Conservation (phyloP, 2,888 invertebrate genomes). For the Luperina testacea region DNA sequence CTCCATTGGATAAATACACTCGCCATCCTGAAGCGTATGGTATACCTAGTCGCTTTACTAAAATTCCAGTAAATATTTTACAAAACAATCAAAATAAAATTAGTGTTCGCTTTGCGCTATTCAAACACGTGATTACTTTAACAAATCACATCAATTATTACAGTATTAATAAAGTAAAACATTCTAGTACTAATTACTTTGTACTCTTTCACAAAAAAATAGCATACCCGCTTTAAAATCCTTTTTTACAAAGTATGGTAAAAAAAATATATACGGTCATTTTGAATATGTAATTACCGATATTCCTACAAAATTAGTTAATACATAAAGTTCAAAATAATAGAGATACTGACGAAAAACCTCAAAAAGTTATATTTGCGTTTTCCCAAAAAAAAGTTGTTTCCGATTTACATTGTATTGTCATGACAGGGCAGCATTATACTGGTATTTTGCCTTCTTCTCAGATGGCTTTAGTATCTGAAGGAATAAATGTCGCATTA, state of each 20-base stretch:
- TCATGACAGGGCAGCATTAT: conserved; percentile 89
- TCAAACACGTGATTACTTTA: conserved; percentile 51
- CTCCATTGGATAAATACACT: conserved; percentile 20
- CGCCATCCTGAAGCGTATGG: conserved; percentile 52
- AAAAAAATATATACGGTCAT: conserved; percentile 57
- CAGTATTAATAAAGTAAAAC: conserved; percentile 51
- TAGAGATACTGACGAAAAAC: conserved; percentile 57
- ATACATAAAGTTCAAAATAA: conserved; percentile 61
- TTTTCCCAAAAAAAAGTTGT: conserved; percentile 58
- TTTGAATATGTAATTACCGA: conserved; percentile 59
- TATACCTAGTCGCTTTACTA: conserved; percentile 42
- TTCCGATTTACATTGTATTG: conserved; percentile 56
- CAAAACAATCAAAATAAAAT: conserved; percentile 52
- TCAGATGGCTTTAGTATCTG: conserved; percentile 90
- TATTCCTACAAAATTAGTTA: conserved; percentile 63
- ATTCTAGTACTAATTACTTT: conserved; percentile 58
- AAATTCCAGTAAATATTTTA: conserved; percentile 51
- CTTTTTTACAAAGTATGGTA: conserved; percentile 53
- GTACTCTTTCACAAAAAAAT: conserved; percentile 49
- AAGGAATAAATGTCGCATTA: conserved; percentile 53
- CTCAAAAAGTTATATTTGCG: conserved; percentile 58
- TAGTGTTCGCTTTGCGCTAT: conserved; percentile 33
- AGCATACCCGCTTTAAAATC: conserved; percentile 57
- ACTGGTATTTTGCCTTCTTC: conserved; percentile 99
- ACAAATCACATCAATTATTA: conserved; percentile 51